Evolutionary conservation across 1,140 invertebrate species (phyloP), one percentile per base, ranked within the genome.

Genomic region (Drosophila hydei): DNA sequence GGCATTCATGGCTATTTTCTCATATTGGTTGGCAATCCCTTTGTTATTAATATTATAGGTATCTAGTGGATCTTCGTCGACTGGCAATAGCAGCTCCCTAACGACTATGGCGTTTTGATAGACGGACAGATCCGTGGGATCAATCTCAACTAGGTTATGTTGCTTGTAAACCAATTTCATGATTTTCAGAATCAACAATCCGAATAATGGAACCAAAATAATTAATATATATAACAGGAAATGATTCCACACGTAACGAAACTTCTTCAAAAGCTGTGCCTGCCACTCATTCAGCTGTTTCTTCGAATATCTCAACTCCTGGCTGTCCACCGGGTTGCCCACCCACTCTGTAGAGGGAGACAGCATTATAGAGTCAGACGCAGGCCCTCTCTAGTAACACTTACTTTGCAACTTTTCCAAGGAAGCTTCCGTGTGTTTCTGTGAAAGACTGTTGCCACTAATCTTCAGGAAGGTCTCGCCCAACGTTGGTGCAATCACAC

Each of bases 401-500:
- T n/a, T n/a, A n/a, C n/a, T n/a, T n/a, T n/a, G n/a, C n/a, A n/a
- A n/a, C n/a, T n/a, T n/a, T n/a, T n/a, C n/a, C n/a, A n/a, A n/a
- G n/a, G n/a, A n/a, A n/a, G n/a, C n/a, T n/a, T n/a, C n/a, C n/a
- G n/a, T n/a, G n/a, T n/a, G n/a, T n/a, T n/a, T n/a, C n/a, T n/a
- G n/a, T n/a, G n/a, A n/a, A n/a, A n/a, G n/a, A n/a, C n/a, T n/a
- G n/a, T n/a, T n/a, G n/a, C n/a, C n/a, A 0, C 61, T 54, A 0
- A 83, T 63, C 1, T 48, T 64, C 8, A 60, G 21, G 68, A 94
- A 94, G 4, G 96, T 96, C 89, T 98, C 97, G 90, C 98, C 97
- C 42, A 98, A 90, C 0, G 97, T 97, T 7, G 97, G 97, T 95
- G 98, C 97, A 14, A 96, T 97, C 0, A 98, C 95, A 0, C 96